Conservation (phyloP, 2,797 vertebrate genomes). For the Gymnothorax reevesii region DNA sequence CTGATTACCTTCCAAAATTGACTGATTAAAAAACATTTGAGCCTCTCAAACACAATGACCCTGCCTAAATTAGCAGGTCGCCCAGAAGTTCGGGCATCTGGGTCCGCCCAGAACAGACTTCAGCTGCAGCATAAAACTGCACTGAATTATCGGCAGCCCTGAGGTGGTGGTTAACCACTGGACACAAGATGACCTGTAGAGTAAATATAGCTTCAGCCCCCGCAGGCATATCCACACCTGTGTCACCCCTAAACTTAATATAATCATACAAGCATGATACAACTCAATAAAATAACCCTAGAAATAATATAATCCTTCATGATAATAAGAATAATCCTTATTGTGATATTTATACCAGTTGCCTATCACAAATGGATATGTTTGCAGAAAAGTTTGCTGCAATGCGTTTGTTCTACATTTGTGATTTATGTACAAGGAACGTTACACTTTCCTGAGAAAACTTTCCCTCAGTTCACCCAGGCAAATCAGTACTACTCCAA, state of each 20-base stretch:
- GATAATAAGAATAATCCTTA: no score
- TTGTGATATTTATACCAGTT: no score
- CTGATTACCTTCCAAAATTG: background rate
- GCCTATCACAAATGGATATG: no score
- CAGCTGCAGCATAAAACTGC: no score
- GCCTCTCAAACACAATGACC: background rate
- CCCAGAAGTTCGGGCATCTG: background rate
- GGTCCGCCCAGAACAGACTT: background rate
- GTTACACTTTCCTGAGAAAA: no score
- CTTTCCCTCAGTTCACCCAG: background rate
- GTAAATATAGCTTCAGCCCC: background rate
- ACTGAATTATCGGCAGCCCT: background rate
- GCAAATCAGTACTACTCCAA: background rate
- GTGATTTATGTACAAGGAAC: no score
- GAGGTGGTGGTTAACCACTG: background rate
- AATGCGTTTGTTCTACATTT: no score
- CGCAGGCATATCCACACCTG: background rate
- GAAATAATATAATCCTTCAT: no score
- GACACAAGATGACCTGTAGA: background rate
- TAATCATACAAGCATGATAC: no score
- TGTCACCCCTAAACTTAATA: background rate
- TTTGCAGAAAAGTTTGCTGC: no score
- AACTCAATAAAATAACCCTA: no score
- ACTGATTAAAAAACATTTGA: background rate
- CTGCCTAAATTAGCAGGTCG: conserved; percentile 4